phyloP scores from a whole-genome alignment of 2,888 invertebrate species.

The Parnassius mnemosyne region DNA sequence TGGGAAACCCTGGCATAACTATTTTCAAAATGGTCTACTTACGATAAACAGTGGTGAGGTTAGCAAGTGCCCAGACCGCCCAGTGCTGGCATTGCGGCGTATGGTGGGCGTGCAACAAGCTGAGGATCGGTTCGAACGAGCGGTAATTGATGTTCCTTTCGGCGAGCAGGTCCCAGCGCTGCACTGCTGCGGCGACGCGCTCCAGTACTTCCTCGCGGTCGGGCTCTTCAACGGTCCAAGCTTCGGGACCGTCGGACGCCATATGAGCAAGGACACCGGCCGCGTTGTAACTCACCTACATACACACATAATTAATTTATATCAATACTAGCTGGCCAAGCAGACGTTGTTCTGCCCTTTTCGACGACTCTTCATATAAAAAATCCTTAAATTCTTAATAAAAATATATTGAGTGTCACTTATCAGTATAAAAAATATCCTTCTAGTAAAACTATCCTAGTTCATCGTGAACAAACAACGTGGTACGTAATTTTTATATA shows the following conservation, averaged over 20 bases:
- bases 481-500: too few relatives aligned
- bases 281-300: conserved; percentile 94
- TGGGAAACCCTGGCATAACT: too few relatives aligned
- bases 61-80: conserved; percentile 98
- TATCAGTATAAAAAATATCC: too few relatives aligned
- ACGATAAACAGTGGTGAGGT: conserved; percentile 96
- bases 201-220: conserved; percentile 85
- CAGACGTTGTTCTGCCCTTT: too few relatives aligned
- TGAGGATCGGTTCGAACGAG: conserved; percentile 93
- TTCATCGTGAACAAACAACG: too few relatives aligned
- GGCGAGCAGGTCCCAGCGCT: conserved; percentile 92
- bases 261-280: conserved; percentile 97
- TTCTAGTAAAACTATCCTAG: too few relatives aligned
- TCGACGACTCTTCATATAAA: too few relatives aligned
- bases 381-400: too few relatives aligned
- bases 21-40: conserved; percentile 63
- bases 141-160: conserved; percentile 98
- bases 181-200: conserved; percentile 90
- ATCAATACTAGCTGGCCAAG: too few relatives aligned
- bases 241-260: conserved; percentile 92
- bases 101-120: conserved; percentile 89
- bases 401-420: too few relatives aligned
- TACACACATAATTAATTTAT: neutral
- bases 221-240: conserved; percentile 89
- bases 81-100: conserved; percentile 97